Evolutionary conservation across 1,140 invertebrate genomes (phyloP).

Genomic region (Babylonia areolata): DNA sequence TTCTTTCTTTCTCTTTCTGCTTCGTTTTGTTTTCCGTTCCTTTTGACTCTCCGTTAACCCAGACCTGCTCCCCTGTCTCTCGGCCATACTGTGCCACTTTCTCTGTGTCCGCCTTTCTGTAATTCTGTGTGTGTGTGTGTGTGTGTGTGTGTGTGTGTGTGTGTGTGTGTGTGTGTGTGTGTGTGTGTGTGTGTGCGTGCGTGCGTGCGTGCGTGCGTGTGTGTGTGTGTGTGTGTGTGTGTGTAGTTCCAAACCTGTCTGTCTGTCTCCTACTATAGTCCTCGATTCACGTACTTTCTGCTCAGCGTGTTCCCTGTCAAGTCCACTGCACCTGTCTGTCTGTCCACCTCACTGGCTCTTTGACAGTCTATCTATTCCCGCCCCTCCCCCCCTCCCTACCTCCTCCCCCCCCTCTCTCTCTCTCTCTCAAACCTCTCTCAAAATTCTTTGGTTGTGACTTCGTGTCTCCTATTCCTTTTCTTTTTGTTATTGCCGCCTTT

Average conservation of each 20-base stretch:
- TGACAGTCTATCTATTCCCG: too few relatives aligned
- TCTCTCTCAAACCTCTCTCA: too few relatives aligned
- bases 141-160: neutral
- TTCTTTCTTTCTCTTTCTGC: neutral
- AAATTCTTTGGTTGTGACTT: too few relatives aligned
- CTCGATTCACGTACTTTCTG: too few relatives aligned
- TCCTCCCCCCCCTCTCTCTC: too few relatives aligned
- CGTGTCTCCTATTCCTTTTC: too few relatives aligned
- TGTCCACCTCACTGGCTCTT: too few relatives aligned
- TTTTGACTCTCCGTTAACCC: neutral
- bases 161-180: neutral
- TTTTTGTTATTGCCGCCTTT: too few relatives aligned
- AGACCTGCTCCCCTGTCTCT: neutral
- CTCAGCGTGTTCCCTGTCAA: too few relatives aligned
- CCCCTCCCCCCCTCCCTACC: too few relatives aligned
- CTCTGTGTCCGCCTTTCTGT: conserved; percentile 6
- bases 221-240: neutral
- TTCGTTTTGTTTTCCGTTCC: neutral
- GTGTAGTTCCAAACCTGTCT: neutral
- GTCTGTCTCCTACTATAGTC: too few relatives aligned
- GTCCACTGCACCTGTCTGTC: too few relatives aligned
- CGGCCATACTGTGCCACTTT: conserved; percentile 3
- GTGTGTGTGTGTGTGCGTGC: neutral
- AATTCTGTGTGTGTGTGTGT: neutral
- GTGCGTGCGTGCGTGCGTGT: neutral